Conservation (phyloP, 2,797 vertebrate species). For the Malacoraja senta region DNA sequence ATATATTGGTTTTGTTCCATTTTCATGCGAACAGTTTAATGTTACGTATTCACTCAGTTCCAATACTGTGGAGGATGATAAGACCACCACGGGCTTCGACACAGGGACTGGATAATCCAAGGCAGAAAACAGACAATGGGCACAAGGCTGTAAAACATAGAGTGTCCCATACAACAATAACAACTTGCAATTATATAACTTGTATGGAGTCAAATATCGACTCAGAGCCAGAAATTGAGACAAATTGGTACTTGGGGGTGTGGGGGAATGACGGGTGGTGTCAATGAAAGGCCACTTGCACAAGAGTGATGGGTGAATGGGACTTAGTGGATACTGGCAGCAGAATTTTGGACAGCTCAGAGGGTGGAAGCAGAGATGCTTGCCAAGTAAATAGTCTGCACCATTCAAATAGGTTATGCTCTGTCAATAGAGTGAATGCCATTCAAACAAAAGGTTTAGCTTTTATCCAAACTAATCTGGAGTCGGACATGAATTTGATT, state of each 20-base stretch:
- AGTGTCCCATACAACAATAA: not conserved
- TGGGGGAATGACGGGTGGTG: not conserved
- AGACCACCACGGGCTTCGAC: constrained; percentile 80
- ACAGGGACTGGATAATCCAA: constrained; percentile 69
- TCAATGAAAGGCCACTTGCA: not conserved
- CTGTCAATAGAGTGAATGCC: not conserved
- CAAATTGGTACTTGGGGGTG: not conserved
- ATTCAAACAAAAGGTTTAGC: not conserved
- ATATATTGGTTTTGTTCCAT: constrained; percentile 85
- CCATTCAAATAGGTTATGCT: not conserved
- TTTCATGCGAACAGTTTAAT: constrained; percentile 84
- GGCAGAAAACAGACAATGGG: not conserved
- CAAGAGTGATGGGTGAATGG: not conserved
- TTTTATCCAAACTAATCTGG: not conserved
- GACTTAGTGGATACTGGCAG: not conserved
- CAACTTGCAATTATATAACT: not conserved
- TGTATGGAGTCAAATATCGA: not conserved
- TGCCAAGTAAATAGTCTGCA: not conserved
- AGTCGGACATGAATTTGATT: not conserved
- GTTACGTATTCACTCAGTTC: constrained; percentile 86
- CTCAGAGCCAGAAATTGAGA: not conserved
- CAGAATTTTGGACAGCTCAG: not conserved
- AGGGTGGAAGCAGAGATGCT: not conserved
- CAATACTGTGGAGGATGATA: constrained; percentile 84
- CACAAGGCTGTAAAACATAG: not conserved